Conservation (phyloP, 2,797 vertebrate genomes). For the Sebastes melanostomus region DNA sequence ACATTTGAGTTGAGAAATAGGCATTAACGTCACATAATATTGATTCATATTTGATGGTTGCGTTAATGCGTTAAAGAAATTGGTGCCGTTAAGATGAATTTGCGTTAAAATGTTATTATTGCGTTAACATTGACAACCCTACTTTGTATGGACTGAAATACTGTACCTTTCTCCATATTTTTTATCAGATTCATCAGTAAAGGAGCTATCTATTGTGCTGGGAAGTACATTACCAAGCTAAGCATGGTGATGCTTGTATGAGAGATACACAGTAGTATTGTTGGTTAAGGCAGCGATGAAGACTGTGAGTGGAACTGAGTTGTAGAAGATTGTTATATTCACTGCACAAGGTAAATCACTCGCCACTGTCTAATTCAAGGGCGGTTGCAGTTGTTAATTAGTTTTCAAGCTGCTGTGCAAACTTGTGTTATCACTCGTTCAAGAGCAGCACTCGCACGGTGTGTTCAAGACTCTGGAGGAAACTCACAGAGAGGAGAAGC, state of each 20-base stretch:
- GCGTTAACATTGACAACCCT: too few relatives aligned
- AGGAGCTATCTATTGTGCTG: not conserved
- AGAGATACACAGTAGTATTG: not conserved
- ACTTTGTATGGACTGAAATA: not conserved
- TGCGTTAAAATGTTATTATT: too few relatives aligned
- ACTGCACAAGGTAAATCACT: constrained; percentile 6
- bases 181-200: not conserved
- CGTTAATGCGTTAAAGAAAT: too few relatives aligned
- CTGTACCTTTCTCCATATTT: not conserved
- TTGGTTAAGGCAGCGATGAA: not conserved
- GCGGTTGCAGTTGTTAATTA: constrained; percentile 11
- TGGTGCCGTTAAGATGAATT: too few relatives aligned
- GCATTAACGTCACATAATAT: too few relatives aligned
- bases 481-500: not conserved
- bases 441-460: constrained; percentile 3
- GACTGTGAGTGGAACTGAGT: not conserved
- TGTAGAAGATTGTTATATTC: constrained; percentile 1
- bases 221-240: not conserved
- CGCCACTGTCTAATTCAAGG: constrained; percentile 10
- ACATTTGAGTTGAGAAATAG: too few relatives aligned
- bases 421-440: constrained; percentile 22
- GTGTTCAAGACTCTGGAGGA: constrained; percentile 1
- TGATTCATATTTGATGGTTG: too few relatives aligned
- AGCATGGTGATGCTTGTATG: not conserved
- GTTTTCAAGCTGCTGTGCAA: constrained; percentile 22